Conservation (phyloP, 2,113 vertebrate genomes). For the Phalacrocorax brasilianus region DNA sequence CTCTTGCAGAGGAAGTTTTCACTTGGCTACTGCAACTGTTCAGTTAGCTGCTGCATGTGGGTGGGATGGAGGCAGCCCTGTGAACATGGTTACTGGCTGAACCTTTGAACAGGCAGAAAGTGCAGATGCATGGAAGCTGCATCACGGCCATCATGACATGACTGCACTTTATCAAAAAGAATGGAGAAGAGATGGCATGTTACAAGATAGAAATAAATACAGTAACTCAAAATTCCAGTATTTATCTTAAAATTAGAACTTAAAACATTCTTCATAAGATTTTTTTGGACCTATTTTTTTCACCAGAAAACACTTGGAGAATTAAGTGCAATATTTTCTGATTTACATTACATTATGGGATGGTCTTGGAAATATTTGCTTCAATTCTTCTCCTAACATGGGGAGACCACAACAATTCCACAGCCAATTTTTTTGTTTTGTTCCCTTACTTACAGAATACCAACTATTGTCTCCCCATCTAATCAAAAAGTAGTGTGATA, state of each 20-base stretch:
- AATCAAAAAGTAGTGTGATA: not conserved
- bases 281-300: not conserved
- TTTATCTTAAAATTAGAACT: not conserved
- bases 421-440: not conserved
- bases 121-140: not conserved
- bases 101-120: not conserved
- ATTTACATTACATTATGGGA: not conserved
- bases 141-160: not conserved
- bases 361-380: not conserved
- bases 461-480: not conserved
- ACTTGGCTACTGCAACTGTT: not conserved
- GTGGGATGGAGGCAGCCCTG: not conserved
- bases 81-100: not conserved
- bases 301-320: not conserved
- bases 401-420: not conserved
- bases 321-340: not conserved
- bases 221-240: not conserved
- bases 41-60: not conserved
- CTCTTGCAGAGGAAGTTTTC: not conserved
- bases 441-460: not conserved
- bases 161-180: not conserved
- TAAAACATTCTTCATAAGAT: not conserved
- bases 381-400: not conserved
- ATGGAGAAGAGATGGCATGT: not conserved
- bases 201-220: not conserved